phyloP scores from a whole-genome alignment of 2,888 invertebrate species.

The Belgica antarctica region DNA sequence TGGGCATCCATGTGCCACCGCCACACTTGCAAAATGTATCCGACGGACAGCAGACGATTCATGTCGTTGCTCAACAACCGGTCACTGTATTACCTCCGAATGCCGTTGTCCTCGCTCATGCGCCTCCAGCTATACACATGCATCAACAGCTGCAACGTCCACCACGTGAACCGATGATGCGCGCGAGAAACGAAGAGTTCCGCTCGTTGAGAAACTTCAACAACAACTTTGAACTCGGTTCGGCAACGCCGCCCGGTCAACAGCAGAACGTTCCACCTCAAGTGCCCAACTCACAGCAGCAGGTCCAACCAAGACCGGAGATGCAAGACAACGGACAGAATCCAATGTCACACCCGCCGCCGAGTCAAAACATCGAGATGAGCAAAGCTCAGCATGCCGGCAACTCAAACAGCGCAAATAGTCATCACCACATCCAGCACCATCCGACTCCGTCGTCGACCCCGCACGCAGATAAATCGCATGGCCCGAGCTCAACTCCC shows the following conservation, averaged over 20 bases:
- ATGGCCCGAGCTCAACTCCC: conserved; percentile 21
- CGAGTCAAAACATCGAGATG: conserved; percentile 45
- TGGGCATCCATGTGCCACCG: conserved; percentile 46
- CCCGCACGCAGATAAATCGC: conserved; percentile 45
- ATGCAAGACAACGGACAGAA: conserved; percentile 47
- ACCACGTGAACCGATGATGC: conserved; percentile 47
- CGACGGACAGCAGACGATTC: conserved; percentile 37
- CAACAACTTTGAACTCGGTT: conserved; percentile 72
- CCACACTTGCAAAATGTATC: conserved; percentile 37
- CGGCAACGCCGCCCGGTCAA: conserved; percentile 50
- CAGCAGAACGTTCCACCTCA: conserved; percentile 46
- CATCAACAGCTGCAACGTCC: conserved; percentile 51
- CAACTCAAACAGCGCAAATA: not conserved
- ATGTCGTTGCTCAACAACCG: conserved; percentile 45
- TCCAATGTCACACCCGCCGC: conserved; percentile 49
- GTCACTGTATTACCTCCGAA: conserved; percentile 31
- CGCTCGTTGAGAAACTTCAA: conserved; percentile 74
- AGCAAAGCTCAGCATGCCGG: conserved; percentile 45
- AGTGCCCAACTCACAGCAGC: conserved; percentile 46
- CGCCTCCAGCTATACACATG: conserved; percentile 45
- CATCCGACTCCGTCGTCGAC: conserved; percentile 46
- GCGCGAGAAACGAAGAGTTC: conserved; percentile 51
- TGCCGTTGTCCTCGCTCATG: conserved; percentile 14
- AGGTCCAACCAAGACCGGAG: conserved; percentile 48
- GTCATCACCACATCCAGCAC: conserved; percentile 47